phyloP scores from a whole-genome alignment of 2,113 vertebrate genomes.

The Zosterops borbonicus region DNA sequence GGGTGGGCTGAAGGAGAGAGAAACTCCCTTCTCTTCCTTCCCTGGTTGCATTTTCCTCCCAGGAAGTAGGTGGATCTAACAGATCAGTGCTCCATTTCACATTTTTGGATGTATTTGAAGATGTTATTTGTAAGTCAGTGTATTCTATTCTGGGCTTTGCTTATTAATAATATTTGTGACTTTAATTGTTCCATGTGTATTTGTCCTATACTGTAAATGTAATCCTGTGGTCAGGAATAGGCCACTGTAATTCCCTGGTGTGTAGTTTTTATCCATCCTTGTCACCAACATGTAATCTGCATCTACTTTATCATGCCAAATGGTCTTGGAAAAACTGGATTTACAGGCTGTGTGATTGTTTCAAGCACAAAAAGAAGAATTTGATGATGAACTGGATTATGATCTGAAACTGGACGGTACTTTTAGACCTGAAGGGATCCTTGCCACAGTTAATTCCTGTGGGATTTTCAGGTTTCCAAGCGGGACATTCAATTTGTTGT shows the following conservation, averaged over 20 bases:
- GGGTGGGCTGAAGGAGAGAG: background rate
- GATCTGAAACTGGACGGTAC: constrained; percentile 26
- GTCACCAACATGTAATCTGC: background rate
- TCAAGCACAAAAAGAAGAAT: background rate
- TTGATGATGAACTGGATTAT: background rate
- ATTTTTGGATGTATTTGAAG: constrained; percentile 29
- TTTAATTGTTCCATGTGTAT: constrained; percentile 28
- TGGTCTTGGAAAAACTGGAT: background rate
- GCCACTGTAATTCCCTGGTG: background rate
- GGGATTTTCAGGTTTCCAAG: background rate
- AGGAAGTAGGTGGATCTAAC: background rate
- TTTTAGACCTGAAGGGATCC: background rate
- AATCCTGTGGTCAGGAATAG: background rate
- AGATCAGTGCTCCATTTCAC: constrained; percentile 50
- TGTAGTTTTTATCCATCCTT: background rate
- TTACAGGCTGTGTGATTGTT: background rate
- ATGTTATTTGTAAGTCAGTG: background rate
- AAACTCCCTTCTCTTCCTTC: background rate
- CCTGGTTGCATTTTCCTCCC: background rate
- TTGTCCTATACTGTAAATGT: constrained; percentile 31
- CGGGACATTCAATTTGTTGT: accelerated
- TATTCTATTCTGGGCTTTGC: constrained; percentile 12
- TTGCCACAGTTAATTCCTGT: background rate
- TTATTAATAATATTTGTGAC: constrained; percentile 16
- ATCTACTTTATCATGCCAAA: background rate